phyloP scores from a whole-genome alignment of 1,140 invertebrate genomes.

The Cherax destructor region DNA sequence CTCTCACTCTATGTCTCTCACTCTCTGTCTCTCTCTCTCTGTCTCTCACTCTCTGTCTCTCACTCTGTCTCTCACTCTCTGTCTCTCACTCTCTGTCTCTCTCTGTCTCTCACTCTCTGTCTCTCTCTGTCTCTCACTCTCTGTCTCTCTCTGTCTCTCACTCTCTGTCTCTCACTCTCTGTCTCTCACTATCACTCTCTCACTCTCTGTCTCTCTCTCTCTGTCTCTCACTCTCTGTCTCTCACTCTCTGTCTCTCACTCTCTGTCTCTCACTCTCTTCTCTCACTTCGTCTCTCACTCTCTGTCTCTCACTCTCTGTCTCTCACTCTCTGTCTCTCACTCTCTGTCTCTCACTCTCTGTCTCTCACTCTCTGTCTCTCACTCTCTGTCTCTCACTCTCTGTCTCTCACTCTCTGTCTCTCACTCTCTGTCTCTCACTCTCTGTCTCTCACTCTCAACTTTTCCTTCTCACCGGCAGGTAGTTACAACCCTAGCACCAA shows the following conservation, averaged over 20 bases:
- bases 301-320: slow-evolving; percentile 26
- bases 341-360: slow-evolving; percentile 23
- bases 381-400: neutral
- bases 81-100: neutral
- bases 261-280: no score
- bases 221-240: no score
- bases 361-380: slow-evolving; percentile 32
- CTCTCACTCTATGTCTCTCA: neutral
- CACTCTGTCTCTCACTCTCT: neutral
- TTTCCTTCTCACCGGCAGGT: neutral
- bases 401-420: neutral
- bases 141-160: neutral
- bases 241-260: no score
- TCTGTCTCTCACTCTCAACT: neutral
- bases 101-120: neutral
- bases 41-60: neutral
- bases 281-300: no score
- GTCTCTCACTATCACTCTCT: no score
- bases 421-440: no score
- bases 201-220: no score
- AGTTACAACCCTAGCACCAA: no score
- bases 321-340: slow-evolving; percentile 24
- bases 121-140: neutral
- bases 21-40: no score
- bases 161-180: neutral